These are phyloP conservation scores for Apis laboriosa DNA, from an alignment of 1,140 invertebrate species.

Conservation along the genomic window DNA sequence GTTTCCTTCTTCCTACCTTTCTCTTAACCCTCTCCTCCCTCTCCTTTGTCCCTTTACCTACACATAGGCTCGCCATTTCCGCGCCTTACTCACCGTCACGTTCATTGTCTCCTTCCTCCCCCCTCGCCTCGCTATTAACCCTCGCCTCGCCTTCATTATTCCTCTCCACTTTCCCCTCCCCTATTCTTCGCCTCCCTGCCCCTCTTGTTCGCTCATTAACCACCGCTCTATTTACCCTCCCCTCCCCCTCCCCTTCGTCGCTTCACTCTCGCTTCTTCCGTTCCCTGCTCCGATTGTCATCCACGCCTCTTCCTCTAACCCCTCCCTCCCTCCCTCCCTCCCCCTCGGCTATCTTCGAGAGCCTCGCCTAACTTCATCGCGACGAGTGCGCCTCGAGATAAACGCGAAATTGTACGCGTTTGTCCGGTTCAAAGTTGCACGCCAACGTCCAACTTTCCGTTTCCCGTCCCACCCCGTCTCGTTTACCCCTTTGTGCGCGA, in stretches of 20 bases:
- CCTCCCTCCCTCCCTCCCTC: background rate
- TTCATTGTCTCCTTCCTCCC: background rate
- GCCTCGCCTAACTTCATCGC: conserved; percentile 2
- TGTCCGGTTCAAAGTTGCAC: conserved; percentile 48
- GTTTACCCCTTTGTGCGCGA: too few relatives aligned
- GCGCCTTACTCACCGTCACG: conserved; percentile 10
- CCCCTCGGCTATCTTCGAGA: background rate
- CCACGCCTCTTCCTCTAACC: background rate
- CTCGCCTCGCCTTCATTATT: conserved; percentile 23
- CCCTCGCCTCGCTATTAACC: conserved; percentile 20
- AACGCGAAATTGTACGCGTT: conserved; percentile 56
- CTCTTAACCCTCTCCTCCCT: background rate
- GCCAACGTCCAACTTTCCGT: conserved; percentile 13
- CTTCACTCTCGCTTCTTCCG: background rate
- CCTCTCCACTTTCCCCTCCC: background rate
- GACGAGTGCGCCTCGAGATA: conserved; percentile 51
- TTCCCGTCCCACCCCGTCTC: too few relatives aligned
- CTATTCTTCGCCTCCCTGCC: background rate
- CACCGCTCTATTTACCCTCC: conserved; percentile 8
- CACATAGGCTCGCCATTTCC: background rate
- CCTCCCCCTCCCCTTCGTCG: background rate
- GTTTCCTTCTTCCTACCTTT: too few relatives aligned
- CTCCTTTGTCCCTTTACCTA: conserved; percentile 3
- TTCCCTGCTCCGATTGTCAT: background rate
- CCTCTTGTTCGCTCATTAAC: conserved; percentile 28